Evolutionary conservation across 2,797 vertebrate genomes (phyloP).

Genomic region (Hydrolagus colliei): DNA sequence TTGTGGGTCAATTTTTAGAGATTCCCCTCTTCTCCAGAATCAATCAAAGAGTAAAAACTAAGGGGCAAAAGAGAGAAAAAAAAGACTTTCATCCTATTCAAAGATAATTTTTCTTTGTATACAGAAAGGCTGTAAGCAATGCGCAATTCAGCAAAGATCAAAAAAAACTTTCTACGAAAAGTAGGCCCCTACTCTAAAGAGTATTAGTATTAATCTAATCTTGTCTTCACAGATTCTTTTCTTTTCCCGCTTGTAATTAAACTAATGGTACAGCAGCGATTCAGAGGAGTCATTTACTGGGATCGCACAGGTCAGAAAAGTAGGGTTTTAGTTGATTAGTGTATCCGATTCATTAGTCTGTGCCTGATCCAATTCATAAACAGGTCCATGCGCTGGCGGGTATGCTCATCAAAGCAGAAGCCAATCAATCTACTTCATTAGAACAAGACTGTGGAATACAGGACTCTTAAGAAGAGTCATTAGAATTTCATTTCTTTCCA

Average conservation of each 20-base stretch:
- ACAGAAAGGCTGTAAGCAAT: background rate
- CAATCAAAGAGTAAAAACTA: background rate
- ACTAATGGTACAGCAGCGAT: conserved; percentile 24
- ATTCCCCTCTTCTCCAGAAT: too few species aligned
- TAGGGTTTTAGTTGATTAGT: conserved; percentile 17
- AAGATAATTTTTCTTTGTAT: conserved; percentile 24
- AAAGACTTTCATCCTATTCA: conserved; percentile 23
- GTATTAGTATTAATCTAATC: conserved; percentile 30
- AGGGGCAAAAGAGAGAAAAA: background rate
- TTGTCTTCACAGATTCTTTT: background rate
- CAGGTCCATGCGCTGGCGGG: background rate
- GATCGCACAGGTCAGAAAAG: conserved; percentile 22
- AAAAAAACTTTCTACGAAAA: background rate
- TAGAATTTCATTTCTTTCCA: conserved; percentile 32
- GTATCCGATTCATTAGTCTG: conserved; percentile 23
- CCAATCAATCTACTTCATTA: conserved; percentile 21
- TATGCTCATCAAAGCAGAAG: conserved; percentile 20
- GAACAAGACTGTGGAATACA: conserved; percentile 6
- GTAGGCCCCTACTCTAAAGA: background rate
- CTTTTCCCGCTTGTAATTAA: conserved; percentile 31
- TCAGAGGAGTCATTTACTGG: background rate
- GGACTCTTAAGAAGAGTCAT: conserved; percentile 17
- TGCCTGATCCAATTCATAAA: background rate
- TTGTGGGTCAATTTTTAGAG: too few species aligned
- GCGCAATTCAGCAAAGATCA: conserved; percentile 28